Evolutionary conservation across 2,113 vertebrate species (phyloP).

Genomic region (Erythrocebus patas): DNA sequence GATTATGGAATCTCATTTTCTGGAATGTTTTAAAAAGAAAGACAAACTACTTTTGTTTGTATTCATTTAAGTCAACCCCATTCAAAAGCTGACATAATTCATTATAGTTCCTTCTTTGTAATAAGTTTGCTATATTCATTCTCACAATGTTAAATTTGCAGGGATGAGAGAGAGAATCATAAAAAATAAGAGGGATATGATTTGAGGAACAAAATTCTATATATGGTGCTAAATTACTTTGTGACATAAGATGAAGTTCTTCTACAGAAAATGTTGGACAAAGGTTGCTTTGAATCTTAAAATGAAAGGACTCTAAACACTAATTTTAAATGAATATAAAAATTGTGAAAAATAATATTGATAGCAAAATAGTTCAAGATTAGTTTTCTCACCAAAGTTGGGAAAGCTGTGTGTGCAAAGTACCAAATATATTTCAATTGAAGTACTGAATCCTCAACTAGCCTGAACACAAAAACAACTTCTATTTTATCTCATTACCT

Average conservation of each 20-base stretch:
- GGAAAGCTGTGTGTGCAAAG: conserved; percentile 63
- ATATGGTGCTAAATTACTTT: conserved; percentile 59
- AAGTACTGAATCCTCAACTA: conserved; percentile 47
- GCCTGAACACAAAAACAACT: not conserved
- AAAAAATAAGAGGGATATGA: conserved; percentile 52
- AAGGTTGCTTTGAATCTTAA: conserved; percentile 58
- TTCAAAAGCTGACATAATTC: not conserved
- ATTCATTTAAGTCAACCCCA: conserved; percentile 2
- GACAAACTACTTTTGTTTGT: conserved; percentile 33
- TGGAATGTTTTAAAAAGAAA: conserved; percentile 49
- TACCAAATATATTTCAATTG: conserved; percentile 60
- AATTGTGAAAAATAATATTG: conserved; percentile 78
- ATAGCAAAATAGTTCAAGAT: conserved; percentile 80
- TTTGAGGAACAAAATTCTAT: conserved; percentile 42
- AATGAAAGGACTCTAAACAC: conserved; percentile 67
- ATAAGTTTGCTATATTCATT: conserved; percentile 56
- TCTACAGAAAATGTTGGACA: conserved; percentile 62
- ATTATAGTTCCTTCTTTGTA: conserved; percentile 34
- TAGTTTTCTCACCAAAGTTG: conserved; percentile 42
- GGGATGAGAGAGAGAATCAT: conserved; percentile 71
- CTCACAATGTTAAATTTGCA: conserved; percentile 56
- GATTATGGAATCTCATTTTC: conserved; percentile 26
- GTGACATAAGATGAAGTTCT: conserved; percentile 71
- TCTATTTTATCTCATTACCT: not conserved
- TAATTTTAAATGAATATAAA: conserved; percentile 75